Percentiles rank a stretch among this genome's conserved stretches.
Conservation (phyloP, 1,140 invertebrate genomes). For the Kradibia gibbosae region DNA sequence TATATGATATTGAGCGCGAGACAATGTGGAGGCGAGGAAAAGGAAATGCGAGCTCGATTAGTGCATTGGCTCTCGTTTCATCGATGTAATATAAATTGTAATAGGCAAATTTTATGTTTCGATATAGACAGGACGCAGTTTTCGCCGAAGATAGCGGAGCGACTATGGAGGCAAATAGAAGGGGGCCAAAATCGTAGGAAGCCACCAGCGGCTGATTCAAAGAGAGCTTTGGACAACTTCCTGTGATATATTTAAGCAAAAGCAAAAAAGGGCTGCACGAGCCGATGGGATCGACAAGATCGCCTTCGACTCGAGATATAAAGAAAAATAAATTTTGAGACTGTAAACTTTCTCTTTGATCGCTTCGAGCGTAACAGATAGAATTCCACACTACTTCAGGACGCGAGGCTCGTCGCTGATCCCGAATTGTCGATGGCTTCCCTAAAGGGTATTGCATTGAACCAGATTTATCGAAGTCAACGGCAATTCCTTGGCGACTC, state of each 20-base stretch:
- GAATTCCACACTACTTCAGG: no score
- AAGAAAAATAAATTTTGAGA: constrained; percentile 21
- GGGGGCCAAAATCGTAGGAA: constrained; percentile 29
- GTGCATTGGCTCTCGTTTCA: constrained; percentile 65
- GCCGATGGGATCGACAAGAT: background rate
- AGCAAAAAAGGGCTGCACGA: background rate
- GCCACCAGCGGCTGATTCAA: constrained; percentile 44
- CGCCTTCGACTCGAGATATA: no score
- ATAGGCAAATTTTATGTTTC: constrained; percentile 53
- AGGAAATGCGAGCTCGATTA: constrained; percentile 10
- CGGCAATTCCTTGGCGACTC: constrained; percentile 12
- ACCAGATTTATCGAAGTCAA: background rate
- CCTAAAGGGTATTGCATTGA: no score
- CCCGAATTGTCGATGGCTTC: constrained; percentile 2
- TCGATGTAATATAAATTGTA: constrained; percentile 65
- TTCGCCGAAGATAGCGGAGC: constrained; percentile 50
- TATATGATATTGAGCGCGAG: constrained; percentile 3
- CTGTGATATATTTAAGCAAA: constrained; percentile 59
- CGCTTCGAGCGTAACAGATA: constrained; percentile 8
- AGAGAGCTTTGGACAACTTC: constrained; percentile 56
- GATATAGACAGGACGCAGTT: constrained; percentile 54
- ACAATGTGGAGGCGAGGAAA: constrained; percentile 3
- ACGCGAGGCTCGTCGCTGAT: background rate
- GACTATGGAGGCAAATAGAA: constrained; percentile 30
- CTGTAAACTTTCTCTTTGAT: constrained; percentile 31